Percentiles rank a stretch among this genome's conserved stretches.
phyloP scores from a whole-genome alignment of 2,113 vertebrate genomes.

The Acanthisitta chloris region DNA sequence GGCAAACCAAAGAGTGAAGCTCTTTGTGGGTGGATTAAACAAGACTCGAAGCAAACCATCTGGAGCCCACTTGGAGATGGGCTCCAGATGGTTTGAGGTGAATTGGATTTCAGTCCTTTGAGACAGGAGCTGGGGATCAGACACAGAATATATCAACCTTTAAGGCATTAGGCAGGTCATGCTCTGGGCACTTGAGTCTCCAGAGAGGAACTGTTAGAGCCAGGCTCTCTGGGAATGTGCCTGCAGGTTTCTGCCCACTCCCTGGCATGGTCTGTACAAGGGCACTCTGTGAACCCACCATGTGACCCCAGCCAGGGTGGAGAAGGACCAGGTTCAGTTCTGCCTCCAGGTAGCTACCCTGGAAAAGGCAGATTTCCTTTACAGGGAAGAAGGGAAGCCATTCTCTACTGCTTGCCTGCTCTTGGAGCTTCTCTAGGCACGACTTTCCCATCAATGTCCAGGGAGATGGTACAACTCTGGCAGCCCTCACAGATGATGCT shows the following conservation, averaged over 20 bases:
- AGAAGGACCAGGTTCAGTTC: not conserved
- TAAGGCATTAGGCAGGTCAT: not conserved
- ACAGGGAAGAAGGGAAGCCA: not conserved
- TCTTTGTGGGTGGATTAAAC: not conserved
- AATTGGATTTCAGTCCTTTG: not conserved
- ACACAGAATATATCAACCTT: not conserved
- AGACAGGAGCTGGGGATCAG: not conserved
- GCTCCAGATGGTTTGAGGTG: not conserved
- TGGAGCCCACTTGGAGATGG: too few relatives aligned
- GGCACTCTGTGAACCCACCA: accelerated
- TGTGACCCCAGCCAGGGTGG: not conserved
- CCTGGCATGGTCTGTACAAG: not conserved
- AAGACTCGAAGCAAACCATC: too few relatives aligned
- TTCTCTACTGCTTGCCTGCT: not conserved
- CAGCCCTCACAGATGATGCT: not conserved
- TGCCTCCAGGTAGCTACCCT: not conserved
- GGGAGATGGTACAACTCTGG: not conserved
- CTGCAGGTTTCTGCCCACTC: not conserved
- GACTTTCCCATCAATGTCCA: not conserved
- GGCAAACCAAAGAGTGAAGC: not conserved
- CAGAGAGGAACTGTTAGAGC: not conserved
- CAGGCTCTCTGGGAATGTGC: accelerated
- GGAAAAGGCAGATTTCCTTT: not conserved
- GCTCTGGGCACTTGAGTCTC: accelerated
- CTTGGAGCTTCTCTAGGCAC: not conserved